A percentile compares a stretch with the other conserved stretches of the same genome.
phyloP scores from a whole-genome alignment of 1,140 invertebrate genomes.

The Procambarus virginalis region DNA sequence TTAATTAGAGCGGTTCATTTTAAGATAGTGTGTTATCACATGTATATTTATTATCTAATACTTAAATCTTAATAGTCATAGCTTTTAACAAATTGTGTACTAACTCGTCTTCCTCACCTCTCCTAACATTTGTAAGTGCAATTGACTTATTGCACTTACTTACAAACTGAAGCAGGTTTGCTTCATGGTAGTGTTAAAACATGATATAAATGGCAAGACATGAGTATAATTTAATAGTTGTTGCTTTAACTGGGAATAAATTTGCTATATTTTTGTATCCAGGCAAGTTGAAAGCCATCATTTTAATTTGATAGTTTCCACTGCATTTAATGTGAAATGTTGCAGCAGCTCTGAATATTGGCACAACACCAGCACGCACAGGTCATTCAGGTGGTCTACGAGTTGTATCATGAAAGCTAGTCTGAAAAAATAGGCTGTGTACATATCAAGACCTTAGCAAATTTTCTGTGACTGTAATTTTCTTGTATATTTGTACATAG shows the following conservation, averaged over 20 bases:
- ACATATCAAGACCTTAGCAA: not conserved
- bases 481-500: constrained; percentile 3
- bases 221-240: not conserved
- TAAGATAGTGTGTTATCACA: not conserved
- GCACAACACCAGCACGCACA: not conserved
- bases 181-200: not conserved
- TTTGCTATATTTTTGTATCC: not conserved
- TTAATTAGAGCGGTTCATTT: not conserved
- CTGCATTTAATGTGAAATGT: not conserved
- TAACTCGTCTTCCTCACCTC: not conserved
- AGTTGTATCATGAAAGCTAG: not conserved
- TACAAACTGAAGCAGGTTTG: not conserved
- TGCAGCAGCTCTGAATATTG: not conserved
- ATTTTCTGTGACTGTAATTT: not conserved
- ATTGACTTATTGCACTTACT: not conserved
- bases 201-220: not conserved
- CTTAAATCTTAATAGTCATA: not conserved
- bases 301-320: not conserved
- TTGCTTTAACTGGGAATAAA: not conserved
- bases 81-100: not conserved
- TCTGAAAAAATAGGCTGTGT: not conserved
- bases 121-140: not conserved
- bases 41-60: not conserved
- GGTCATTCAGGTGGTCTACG: not conserved
- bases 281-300: not conserved